phyloP scores from a whole-genome alignment of 2,113 vertebrate species.

The Oostethus manadensis region DNA sequence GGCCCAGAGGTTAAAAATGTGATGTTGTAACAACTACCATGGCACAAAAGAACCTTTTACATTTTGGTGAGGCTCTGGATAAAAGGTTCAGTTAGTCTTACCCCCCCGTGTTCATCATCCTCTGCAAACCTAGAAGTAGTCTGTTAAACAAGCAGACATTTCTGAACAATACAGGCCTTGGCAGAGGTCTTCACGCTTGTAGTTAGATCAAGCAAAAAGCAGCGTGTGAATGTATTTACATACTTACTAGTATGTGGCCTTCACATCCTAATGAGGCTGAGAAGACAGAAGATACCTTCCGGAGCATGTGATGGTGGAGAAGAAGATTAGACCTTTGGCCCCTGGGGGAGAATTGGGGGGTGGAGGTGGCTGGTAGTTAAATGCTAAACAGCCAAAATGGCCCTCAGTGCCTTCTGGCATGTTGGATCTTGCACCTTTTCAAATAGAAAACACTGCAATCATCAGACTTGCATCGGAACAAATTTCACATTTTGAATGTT shows the following conservation, averaged over 20 bases:
- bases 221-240: slow-evolving; percentile 5
- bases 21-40: too few species aligned
- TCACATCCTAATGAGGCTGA: slow-evolving; percentile 29
- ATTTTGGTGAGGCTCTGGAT: too few species aligned
- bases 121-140: too few species aligned
- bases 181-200: too few species aligned
- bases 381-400: slow-evolving; percentile 60
- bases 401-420: slow-evolving; percentile 26
- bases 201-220: background rate
- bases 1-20: background rate
- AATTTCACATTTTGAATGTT: slow-evolving; percentile 17
- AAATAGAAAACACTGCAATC: slow-evolving; percentile 56
- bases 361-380: slow-evolving; percentile 14
- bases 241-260: slow-evolving; percentile 33
- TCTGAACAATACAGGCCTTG: too few species aligned
- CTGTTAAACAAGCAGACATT: too few species aligned
- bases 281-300: slow-evolving; percentile 39
- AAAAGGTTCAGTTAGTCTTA: slow-evolving; percentile 1
- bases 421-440: slow-evolving; percentile 59
- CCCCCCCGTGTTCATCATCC: background rate
- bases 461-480: slow-evolving; percentile 20
- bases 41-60: too few species aligned
- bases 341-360: background rate
- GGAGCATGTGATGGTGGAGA: slow-evolving; percentile 19
- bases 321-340: slow-evolving; percentile 33